Percentiles rank a stretch among this genome's conserved stretches.
These are phyloP conservation scores for Pentalonia nigronervosa DNA, from an alignment of 1,140 invertebrate species.

Conservation along the genomic window DNA sequence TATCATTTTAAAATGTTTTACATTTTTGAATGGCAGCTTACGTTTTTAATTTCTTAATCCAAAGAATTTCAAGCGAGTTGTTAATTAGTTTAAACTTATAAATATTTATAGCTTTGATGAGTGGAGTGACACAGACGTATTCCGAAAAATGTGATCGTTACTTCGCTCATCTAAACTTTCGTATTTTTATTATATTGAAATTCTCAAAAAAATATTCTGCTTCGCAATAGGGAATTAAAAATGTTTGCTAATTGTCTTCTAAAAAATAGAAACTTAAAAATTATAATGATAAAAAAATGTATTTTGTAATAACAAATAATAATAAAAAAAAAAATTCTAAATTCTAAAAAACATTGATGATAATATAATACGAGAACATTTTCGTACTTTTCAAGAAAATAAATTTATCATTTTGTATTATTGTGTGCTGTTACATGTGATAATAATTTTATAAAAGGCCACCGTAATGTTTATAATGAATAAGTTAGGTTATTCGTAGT, in stretches of 20 bases:
- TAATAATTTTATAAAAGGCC: too few relatives aligned
- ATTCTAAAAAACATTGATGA: not conserved
- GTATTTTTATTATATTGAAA: not conserved
- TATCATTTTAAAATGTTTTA: too few relatives aligned
- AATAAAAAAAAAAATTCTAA: not conserved
- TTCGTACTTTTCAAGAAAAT: not conserved
- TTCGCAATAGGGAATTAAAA: not conserved
- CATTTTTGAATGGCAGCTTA: not conserved
- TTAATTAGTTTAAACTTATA: not conserved
- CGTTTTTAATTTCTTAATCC: not conserved
- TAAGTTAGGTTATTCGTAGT: not conserved
- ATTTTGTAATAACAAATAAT: not conserved
- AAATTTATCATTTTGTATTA: not conserved
- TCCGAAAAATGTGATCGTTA: not conserved
- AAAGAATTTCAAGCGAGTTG: not conserved
- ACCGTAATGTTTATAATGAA: not conserved
- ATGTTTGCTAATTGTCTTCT: not conserved
- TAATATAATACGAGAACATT: too few relatives aligned
- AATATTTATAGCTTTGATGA: not conserved
- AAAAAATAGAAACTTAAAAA: not conserved
- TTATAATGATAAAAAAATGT: not conserved
- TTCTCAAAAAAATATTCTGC: not conserved
- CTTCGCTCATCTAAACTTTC: not conserved
- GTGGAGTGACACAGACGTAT: not conserved
- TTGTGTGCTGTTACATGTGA: too few relatives aligned